Evolutionary conservation across 2,888 invertebrate genomes (phyloP), one percentile per base, ranked within the genome.

Genomic region (Dynastes maya): DNA sequence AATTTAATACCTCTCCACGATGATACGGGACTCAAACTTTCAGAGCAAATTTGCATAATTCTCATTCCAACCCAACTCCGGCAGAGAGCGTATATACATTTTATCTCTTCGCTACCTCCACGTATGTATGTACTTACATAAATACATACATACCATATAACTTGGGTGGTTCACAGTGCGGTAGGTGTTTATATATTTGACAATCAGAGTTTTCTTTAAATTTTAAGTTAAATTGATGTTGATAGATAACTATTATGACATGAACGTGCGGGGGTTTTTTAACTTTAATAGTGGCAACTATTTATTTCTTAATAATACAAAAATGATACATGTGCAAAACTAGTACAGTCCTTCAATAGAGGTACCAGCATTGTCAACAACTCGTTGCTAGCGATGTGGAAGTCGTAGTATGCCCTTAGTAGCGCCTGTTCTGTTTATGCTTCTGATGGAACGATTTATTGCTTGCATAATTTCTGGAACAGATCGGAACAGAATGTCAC

Each of bases 1-100:
- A 74, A 74, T 74, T 74, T 74, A 74, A 74, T 74, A 74, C 72
- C 68, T 58, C 68, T 74, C 72, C 58, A n/a, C 61, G 61, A 74
- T 74, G 72, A 74, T 74, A 74, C 58, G 45, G 58, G 72, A 71
- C 55, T 45, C 72, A 45, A 74, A 74, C 72, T 74, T 74, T 49
- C 27, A 63, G 27, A 27, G 40, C 61, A 74, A 74, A 74, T 74
- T 74, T 74, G 72, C 72, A 74, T 74, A 74, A 74, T 74, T 74
- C 72, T 40, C 65, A 16, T 9, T 64, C 72, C 58, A 72, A 72
- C 22, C 22, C 22, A 22, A 22, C 37, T 61, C 71, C 29, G 16
- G 51, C 22, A 32, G 68, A 11, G n/a, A 68, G 68, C 68, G 45
- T 58, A 58, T 58, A 37, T 49, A 58, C 72, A 37, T 61, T 74